Base-by-base conservation (phyloP, 2,113 vertebrate genomes). In the Nyctibius bracteatus region DNA sequence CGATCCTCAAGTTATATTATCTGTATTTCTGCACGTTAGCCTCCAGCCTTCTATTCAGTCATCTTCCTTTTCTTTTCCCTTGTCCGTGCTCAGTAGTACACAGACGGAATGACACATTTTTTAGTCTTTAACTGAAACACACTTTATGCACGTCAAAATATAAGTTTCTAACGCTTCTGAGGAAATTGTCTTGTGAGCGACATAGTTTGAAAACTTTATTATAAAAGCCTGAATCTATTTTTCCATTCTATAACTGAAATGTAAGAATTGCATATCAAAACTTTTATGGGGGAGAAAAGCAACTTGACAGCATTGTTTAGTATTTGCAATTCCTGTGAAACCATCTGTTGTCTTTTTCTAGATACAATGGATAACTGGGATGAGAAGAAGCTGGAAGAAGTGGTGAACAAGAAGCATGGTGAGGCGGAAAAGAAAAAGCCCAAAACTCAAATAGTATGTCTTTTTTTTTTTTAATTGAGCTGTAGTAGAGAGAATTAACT, bases 351-450 rank as follows among this genome's bases (percentile, higher is more conserved):
- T 93, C 57, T 92, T 70, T 95, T 47, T 91, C 55, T 96, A 99
- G 99, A 99, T 97, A 99, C 99, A 17, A 99, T 99, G 99, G 99
- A 99, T 23, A 99, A 99, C 97, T 99, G 99, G 99, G 99, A 99
- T 88, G 99, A 99, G 97, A 99, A 99, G 98, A 99, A 99, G 90
- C 97, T 99, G 97, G 99, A 99, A 96, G 99, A 99, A 97, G 99
- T 99, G 41, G 98, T 99, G 83, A 99, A 99, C 98, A 99, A 99
- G 97, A 99, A 99, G 94, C 99, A 99, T 77, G 99, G 99, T 94
- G 99, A 99, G 94, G 99, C 99, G 7, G 99, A 99, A 98, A 99
- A 99, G 98, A 99, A 99, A 98, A 99, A 99, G 93, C 98, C 98
- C 81, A 99, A 99, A 98, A 99, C 99, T 51, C 98, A 99, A 97